Base-by-base conservation (phyloP, 2,888 invertebrate genomes). In the Pachydiplax longipennis region DNA sequence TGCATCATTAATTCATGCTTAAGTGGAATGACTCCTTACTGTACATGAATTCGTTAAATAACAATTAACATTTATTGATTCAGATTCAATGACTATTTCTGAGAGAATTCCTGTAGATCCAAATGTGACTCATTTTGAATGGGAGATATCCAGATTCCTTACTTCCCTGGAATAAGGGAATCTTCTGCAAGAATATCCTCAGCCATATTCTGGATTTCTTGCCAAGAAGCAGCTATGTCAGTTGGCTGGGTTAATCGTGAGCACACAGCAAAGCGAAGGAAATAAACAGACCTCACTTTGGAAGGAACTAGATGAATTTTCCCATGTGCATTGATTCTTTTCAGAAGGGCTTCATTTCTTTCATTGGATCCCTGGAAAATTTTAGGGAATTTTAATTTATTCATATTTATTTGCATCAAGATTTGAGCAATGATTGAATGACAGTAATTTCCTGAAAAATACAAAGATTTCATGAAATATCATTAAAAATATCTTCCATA, bases 241-340 rank as follows among this genome's bases (percentile, higher is more conserved):
- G 96, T 95, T 40, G 96, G 95, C 93, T 97, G 97, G 3, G 97
- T 97, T 93, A 95, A 97, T 91, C 98, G 96, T 0, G 99, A 98
- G 93, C 99, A 99, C 91, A 99, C 95, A 0, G 98, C 98, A 94
- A 99, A 95, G 91, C 99, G 95, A 87, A 99, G 94, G 94, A 99
- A 98, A 94, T 97, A 99, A 0, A 95, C 95, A 91, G 97, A 98
- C 81, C 96, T 95, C 91, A 98, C 97, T 94, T 97, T 97, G 0
- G 98, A 97, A 0, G 99, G 99, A 25, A 99, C 98, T 93, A 99
- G 95, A 93, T 99, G 98, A 92, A 99, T 98, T 92, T 97, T 96
- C 6, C 98, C 98, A 91, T 97, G 96, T 0, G 97, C 97, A 93
- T 99, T 99, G 91, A 99, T 97, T 91, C 95, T 96, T 93, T 97